phyloP scores from a whole-genome alignment of 2,888 invertebrate species.

The Ypsolopha scabrella region DNA sequence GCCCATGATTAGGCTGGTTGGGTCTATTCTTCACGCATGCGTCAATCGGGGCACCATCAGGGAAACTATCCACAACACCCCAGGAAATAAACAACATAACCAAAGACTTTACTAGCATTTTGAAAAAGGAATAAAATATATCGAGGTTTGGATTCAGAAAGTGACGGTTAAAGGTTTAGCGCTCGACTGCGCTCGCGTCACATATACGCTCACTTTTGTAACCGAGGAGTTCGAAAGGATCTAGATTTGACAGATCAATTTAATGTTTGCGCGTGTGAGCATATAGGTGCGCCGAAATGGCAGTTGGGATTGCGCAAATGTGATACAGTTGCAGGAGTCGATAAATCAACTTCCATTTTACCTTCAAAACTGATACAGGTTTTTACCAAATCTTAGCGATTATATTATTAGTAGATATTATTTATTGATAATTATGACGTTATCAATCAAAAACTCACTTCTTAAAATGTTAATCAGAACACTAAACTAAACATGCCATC shows the following conservation, averaged over 20 bases:
- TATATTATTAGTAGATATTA: too few species aligned
- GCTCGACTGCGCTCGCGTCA: conserved; percentile 40
- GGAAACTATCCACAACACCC: conserved; percentile 68
- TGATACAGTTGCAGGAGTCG: neutral
- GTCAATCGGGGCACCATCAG: conserved; percentile 86
- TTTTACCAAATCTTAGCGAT: too few species aligned
- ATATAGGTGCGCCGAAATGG: neutral
- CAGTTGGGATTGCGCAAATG: neutral
- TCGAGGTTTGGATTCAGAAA: conserved; percentile 13
- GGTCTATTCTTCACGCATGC: conserved; percentile 81
- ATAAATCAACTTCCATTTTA: neutral
- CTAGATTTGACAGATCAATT: conserved; percentile 52
- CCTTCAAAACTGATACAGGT: too few species aligned
- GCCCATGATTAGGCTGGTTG: conserved; percentile 83
- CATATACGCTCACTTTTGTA: conserved; percentile 56
- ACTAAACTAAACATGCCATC: too few species aligned
- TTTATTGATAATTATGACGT: too few species aligned
- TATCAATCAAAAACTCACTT: too few species aligned
- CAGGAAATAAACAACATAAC: neutral
- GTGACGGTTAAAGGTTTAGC: conserved; percentile 26
- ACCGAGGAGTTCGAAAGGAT: conserved; percentile 47
- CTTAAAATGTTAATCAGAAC: too few species aligned
- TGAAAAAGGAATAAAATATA: too few species aligned
- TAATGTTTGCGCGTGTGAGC: conserved; percentile 16
- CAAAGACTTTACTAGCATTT: too few species aligned